Conservation (phyloP, 2,113 vertebrate genomes). For the Sinocyclocheilus anshuiensis region DNA sequence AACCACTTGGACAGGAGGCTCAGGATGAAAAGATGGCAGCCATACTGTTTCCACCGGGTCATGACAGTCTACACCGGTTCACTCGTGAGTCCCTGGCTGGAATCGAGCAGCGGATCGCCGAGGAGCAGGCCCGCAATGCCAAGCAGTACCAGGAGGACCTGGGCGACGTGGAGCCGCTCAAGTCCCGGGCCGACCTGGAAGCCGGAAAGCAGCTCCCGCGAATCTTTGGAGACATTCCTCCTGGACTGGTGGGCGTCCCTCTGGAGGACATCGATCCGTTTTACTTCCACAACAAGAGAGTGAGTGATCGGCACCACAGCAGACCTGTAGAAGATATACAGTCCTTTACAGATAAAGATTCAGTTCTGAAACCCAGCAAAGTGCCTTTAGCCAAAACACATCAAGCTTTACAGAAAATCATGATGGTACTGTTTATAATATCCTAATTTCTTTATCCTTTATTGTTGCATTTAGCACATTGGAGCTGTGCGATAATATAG, state of each 20-base stretch:
- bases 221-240: constrained; percentile 85
- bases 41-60: constrained; percentile 87
- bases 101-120: constrained; percentile 83
- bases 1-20: constrained; percentile 81
- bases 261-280: constrained; percentile 88
- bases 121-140: constrained; percentile 77
- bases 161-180: constrained; percentile 73
- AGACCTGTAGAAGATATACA: too few relatives aligned
- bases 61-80: constrained; percentile 89
- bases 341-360: too few relatives aligned
- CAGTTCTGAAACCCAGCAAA: too few relatives aligned
- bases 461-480: too few relatives aligned
- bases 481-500: too few relatives aligned
- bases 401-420: too few relatives aligned
- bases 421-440: too few relatives aligned
- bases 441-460: too few relatives aligned
- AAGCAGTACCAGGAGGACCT: constrained; percentile 77
- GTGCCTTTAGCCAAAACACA: too few relatives aligned
- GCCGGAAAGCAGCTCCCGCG: constrained; percentile 87
- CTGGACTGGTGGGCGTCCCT: constrained; percentile 84
- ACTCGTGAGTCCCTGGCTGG: constrained; percentile 88
- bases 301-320: constrained; percentile 60
- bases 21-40: constrained; percentile 95
- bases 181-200: constrained; percentile 83
- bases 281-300: constrained; percentile 82